Evolutionary conservation across 1,140 invertebrate genomes (phyloP).

Genomic region (Bilobella aurantiaca): DNA sequence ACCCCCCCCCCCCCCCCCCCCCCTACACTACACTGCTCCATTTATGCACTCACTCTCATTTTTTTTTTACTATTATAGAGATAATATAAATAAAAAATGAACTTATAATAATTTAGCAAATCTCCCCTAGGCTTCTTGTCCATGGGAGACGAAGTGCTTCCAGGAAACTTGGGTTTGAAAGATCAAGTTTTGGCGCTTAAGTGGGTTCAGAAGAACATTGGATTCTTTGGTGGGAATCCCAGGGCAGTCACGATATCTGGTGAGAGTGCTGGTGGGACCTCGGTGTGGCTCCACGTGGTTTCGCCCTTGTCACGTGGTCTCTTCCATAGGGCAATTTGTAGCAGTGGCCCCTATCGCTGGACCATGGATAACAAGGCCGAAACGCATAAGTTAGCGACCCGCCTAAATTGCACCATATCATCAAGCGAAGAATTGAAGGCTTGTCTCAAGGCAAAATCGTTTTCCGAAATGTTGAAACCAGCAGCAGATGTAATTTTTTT

Average conservation of each 20-base stretch:
- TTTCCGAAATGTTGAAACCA: not conserved
- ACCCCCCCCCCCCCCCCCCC: too few relatives aligned
- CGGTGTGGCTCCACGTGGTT: conserved; percentile 50
- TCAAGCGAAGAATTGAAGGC: not conserved
- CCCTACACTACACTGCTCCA: too few relatives aligned
- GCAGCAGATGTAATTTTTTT: not conserved
- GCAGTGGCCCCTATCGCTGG: conserved; percentile 11
- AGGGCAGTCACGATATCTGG: conserved; percentile 55
- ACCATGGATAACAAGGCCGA: conserved; percentile 1
- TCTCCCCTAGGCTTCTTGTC: conserved; percentile 10
- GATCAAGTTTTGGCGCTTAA: conserved; percentile 17
- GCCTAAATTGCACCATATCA: not conserved
- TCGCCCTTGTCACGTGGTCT: conserved; percentile 56
- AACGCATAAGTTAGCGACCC: not conserved
- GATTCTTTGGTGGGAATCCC: conserved; percentile 62
- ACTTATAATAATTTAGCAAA: too few relatives aligned
- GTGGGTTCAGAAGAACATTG: conserved; percentile 41
- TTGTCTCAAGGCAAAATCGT: too few relatives aligned
- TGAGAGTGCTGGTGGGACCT: conserved; percentile 57
- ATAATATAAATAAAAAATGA: too few relatives aligned
- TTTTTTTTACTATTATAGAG: too few relatives aligned
- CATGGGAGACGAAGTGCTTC: conserved; percentile 18
- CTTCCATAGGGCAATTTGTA: conserved; percentile 12
- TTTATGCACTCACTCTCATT: too few relatives aligned
- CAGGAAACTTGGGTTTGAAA: conserved; percentile 19